Evolutionary conservation across 2,113 vertebrate species (phyloP).

Genomic region (Coregonus clupeaformis): DNA sequence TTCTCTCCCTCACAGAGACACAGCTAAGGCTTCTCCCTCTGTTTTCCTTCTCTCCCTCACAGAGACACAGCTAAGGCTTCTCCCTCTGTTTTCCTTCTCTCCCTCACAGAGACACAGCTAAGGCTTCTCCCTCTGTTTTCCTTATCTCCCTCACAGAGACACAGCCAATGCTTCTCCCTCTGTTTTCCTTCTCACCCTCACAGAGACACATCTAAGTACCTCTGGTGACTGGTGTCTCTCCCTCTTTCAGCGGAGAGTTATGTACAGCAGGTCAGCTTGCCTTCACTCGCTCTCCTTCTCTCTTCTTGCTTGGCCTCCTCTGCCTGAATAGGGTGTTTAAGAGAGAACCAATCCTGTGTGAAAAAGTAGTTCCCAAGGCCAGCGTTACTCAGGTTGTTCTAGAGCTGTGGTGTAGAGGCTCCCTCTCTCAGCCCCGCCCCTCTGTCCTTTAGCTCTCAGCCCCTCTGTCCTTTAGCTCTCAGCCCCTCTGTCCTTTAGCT

Average conservation of each 20-base stretch:
- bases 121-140: not conserved
- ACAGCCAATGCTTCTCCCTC: not conserved
- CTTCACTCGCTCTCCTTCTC: not conserved
- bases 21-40: not conserved
- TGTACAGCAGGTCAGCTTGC: not conserved
- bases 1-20: not conserved
- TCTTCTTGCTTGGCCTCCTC: not conserved
- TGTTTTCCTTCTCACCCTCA: slow-evolving; percentile 6
- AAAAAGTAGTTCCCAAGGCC: not conserved
- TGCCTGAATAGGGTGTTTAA: not conserved
- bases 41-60: slow-evolving; percentile 8
- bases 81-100: not conserved
- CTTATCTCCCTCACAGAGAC: slow-evolving; percentile 49
- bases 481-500: no score
- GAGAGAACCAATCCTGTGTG: not conserved
- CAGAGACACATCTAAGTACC: not conserved
- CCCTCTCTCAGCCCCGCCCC: no score
- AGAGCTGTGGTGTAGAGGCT: not conserved
- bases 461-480: no score
- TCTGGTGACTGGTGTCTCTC: not conserved
- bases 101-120: not conserved
- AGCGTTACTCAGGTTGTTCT: not conserved
- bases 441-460: no score
- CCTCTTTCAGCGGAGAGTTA: not conserved
- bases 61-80: not conserved